Evolutionary conservation across 2,113 vertebrate genomes (phyloP), one percentile per base, ranked within the genome.

Genomic region (Lamprotornis superbus): DNA sequence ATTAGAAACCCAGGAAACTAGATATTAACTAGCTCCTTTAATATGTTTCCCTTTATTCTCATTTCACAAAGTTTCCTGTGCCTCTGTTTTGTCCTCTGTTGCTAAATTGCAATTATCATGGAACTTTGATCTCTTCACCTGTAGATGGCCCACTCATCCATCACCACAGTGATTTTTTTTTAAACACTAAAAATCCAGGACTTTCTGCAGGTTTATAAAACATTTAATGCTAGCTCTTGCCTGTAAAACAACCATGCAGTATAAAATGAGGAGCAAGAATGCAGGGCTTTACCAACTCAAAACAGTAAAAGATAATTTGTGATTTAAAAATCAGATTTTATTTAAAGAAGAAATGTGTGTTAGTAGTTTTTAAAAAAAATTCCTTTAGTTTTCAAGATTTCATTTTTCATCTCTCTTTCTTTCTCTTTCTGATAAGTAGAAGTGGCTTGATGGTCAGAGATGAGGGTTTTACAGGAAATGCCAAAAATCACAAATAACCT

Each of bases 61-160:
- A 77, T 90, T 96, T 95, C 70, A 95, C 74, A 59, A 78, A 94
- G 47, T 70, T 91, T 91, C 42, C 71, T 6, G 44, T 94, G 63
- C 35, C 82, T 93, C 89, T 83, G 23, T 87, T 97, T 91, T 67
- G 75, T 87, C 75, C 47, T 85, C 89, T 87, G 46, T 80, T 77
- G 42, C 63, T 93, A 94, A 93, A 94, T 90, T 96, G 67, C 83
- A 90, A 92, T 96, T 92, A 94, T 90, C 52, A 47, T 44, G 68
- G 37, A 64, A 83, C 79, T 95, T 94, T 90, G 71, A 80, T 74
- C 85, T 93, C 68, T 90, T 94, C 85, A 95, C 88, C 94, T 93
- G 50, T 69, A 68, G 79, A 71, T 92, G 83, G 74, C 44, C 80
- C 64, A 59, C 68, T 81, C 90, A 95, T 95, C 68, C 73, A 87